Conservation (phyloP, 2,888 invertebrate species). For the Aspidapion aeneum region DNA sequence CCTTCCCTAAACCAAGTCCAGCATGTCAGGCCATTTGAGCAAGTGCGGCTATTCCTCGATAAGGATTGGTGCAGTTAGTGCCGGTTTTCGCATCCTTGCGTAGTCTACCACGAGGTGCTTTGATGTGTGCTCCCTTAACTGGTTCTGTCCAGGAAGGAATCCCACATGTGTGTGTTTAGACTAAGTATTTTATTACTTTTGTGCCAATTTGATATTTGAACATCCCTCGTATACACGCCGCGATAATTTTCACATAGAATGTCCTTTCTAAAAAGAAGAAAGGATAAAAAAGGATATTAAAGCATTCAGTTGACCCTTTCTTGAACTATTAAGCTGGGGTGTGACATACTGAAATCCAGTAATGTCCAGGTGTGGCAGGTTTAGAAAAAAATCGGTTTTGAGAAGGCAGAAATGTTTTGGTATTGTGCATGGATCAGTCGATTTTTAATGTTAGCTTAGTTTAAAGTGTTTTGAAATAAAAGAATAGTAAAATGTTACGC, state of each 20-base stretch:
- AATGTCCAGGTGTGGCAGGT: constrained; percentile 18
- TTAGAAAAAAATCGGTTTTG: constrained; percentile 3
- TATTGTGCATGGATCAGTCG: constrained; percentile 23
- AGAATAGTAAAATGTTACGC: too few relatives aligned
- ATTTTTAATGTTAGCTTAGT: constrained; percentile 14
- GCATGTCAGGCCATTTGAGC: too few relatives aligned
- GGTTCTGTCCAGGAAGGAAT: too few relatives aligned
- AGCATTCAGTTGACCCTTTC: constrained; percentile 26
- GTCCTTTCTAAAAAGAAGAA: background rate
- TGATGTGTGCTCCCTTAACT: too few relatives aligned
- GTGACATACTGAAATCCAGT: constrained; percentile 25
- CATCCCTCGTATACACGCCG: background rate
- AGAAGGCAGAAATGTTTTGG: constrained; percentile 14
- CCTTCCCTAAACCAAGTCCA: too few relatives aligned
- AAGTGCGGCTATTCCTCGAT: too few relatives aligned
- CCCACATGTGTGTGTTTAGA: too few relatives aligned
- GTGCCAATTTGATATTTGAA: too few relatives aligned
- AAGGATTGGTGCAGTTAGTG: too few relatives aligned
- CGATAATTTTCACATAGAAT: background rate
- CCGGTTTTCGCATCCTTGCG: too few relatives aligned
- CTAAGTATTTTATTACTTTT: too few relatives aligned
- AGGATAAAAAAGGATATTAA: constrained; percentile 15
- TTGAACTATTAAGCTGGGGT: constrained; percentile 15
- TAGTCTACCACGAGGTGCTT: too few relatives aligned
- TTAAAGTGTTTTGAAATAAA: background rate